Base-by-base conservation (phyloP, 92 coral and sea anemone genomes). In the Phenganax stokvisi region DNA sequence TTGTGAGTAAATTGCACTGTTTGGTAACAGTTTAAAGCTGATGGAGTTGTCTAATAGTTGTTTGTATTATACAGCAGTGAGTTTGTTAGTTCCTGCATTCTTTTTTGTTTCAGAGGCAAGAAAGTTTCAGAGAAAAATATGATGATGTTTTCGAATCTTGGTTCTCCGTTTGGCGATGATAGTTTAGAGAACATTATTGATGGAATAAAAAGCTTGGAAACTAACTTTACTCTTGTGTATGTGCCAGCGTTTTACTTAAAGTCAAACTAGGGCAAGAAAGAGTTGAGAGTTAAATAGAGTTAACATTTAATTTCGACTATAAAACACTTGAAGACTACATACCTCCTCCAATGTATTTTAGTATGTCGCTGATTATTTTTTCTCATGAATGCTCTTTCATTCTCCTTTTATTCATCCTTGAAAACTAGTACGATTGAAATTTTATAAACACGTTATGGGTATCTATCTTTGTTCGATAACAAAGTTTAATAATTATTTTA, bases 111-210 rank as follows among this genome's bases (percentile, higher is more conserved):
- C 63, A 93, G 98, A 77, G 97, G 94, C 79, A 93, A 93, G 82
- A 92, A 92, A 81, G 62, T 72, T 66, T 83, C 72, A 52, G 94
- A 91, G 55, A 93, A 91, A 63, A 93, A 90, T 89, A 91, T 91
- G 79, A 91, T 91, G 84, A 54, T 93, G 52, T 93, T 93, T 75
- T 90, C 94, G n/a, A 96, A 93, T 56, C 89, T 93, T 57, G 92
- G 97, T 47, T 93, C 98, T 9, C 98, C 98, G 0, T 93, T 93
- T 89, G 98, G 97, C 17, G 83, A 93, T 85, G 94, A 93, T 76
- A 94, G 92, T 62, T 85, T 93, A 56, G 97, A 91, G 6, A 72
- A 81, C 54, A 93, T 93, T 57, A 88, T 86, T 54, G 85, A 86
- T 71, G 98, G 98, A 12, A 78, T 93, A 37, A 89, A 87, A 69